These are phyloP conservation scores for Harpagoxenus sublaevis DNA, from an alignment of 2,888 invertebrate species.

Conservation along the genomic window DNA sequence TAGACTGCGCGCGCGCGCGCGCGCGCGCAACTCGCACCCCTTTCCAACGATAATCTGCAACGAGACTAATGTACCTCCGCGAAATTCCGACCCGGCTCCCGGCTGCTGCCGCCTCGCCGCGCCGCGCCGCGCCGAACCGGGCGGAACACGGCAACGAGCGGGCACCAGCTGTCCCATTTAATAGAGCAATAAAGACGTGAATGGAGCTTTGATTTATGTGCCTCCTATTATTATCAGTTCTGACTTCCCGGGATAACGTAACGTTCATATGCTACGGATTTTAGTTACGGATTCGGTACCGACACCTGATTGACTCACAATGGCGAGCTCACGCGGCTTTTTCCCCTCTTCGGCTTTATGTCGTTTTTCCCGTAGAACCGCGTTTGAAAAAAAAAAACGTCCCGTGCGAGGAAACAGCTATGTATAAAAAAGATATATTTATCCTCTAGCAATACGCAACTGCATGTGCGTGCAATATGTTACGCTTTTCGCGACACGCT, in stretches of 20 bases:
- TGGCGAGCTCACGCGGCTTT: not conserved
- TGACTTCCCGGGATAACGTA: conserved; percentile 47
- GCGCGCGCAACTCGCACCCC: conserved; percentile 53
- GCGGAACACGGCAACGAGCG: conserved; percentile 62
- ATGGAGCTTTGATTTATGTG: conserved; percentile 85
- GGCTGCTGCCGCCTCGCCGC: not conserved
- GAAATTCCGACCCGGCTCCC: conserved; percentile 57
- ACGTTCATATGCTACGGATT: conserved; percentile 54
- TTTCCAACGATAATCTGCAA: conserved; percentile 40
- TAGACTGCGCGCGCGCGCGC: conserved; percentile 68
- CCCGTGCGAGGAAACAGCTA: not conserved
- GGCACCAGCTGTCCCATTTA: conserved; percentile 85
- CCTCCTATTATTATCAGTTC: conserved; percentile 84
- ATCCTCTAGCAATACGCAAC: not conserved
- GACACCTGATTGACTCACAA: conserved; percentile 28
- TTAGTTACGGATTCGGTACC: conserved; percentile 9
- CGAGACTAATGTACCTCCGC: conserved; percentile 74
- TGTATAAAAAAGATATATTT: not conserved
- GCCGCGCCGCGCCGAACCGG: not conserved
- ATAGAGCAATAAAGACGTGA: conserved; percentile 86
- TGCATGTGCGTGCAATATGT: not conserved
- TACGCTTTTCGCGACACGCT: not conserved
- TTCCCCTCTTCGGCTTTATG: not conserved
- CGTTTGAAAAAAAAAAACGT: conserved; percentile 12
- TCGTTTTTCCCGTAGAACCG: not conserved